Conservation (phyloP, 1,140 invertebrate species). For the Diprion similis region DNA sequence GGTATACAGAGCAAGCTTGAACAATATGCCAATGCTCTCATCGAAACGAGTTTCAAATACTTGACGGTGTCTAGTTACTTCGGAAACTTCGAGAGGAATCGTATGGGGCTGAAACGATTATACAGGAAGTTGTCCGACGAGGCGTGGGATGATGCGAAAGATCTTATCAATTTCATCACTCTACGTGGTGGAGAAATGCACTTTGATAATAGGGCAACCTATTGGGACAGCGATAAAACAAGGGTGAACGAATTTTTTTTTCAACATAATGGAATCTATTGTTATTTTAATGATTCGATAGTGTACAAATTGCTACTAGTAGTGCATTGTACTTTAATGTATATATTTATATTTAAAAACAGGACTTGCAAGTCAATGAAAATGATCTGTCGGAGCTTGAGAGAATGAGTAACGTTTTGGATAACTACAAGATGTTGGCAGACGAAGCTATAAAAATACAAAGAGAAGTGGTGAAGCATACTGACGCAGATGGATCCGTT, state of each 20-base stretch:
- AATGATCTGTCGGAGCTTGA: constrained; percentile 45
- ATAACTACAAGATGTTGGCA: constrained; percentile 76
- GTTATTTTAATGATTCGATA: too few species aligned
- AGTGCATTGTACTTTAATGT: too few species aligned
- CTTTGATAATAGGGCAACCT: constrained; percentile 49
- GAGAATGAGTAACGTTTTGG: constrained; percentile 76
- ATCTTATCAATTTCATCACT: constrained; percentile 77
- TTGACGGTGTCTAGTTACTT: constrained; percentile 78
- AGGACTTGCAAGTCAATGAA: constrained; percentile 38
- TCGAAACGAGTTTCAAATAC: constrained; percentile 77
- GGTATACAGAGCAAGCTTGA: constrained; percentile 59
- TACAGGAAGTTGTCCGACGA: constrained; percentile 77
- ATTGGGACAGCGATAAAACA: constrained; percentile 33
- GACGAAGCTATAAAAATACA: constrained; percentile 73
- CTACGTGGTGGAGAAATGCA: constrained; percentile 71
- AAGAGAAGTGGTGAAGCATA: constrained; percentile 37
- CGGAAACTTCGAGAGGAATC: constrained; percentile 77
- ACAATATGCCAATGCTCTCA: constrained; percentile 69
- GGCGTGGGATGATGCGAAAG: constrained; percentile 76
- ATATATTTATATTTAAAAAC: not conserved
- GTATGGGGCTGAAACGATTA: constrained; percentile 77
- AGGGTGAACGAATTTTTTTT: too few species aligned
- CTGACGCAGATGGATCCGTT: constrained; percentile 55
- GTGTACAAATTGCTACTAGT: too few species aligned
- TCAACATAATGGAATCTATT: too few species aligned